Percentiles rank a stretch among this genome's conserved stretches.
Evolutionary conservation across 1,140 invertebrate species (phyloP).

Genomic region (Helicoverpa zea): DNA sequence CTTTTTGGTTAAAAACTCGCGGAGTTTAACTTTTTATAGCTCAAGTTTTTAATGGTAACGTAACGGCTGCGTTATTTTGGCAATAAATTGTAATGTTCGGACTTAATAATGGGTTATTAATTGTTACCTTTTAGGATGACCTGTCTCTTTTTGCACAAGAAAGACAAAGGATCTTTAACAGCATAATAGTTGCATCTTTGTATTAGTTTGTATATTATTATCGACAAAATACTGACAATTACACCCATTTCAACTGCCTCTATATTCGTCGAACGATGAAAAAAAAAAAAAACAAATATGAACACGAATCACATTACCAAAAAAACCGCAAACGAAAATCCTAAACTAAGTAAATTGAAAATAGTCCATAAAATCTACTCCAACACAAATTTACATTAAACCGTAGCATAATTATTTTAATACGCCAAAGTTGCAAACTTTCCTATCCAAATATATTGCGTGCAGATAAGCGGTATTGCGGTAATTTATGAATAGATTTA

Average conservation of each 20-base stretch:
- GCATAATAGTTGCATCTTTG: too few species aligned
- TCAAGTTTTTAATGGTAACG: conserved; percentile 3
- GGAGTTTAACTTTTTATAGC: conserved; percentile 6
- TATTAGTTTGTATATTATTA: too few species aligned
- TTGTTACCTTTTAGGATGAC: too few species aligned
- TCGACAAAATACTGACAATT: too few species aligned
- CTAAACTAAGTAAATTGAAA: conserved; percentile 1
- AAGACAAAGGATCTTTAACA: background rate
- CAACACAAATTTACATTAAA: background rate
- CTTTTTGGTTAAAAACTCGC: conserved; percentile 10
- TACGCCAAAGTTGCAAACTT: conserved; percentile 28
- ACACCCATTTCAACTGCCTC: too few species aligned
- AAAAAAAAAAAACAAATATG: background rate
- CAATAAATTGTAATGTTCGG: background rate
- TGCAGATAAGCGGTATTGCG: conserved; percentile 53
- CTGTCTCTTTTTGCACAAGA: background rate
- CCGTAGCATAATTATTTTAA: conserved; percentile 36
- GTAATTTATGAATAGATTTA: conserved; percentile 58
- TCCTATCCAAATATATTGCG: conserved; percentile 54
- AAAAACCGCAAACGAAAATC: background rate
- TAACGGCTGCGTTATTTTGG: background rate
- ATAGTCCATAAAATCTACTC: conserved; percentile 22
- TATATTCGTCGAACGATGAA: background rate
- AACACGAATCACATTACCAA: background rate
- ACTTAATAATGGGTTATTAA: too few species aligned